Base-by-base conservation (phyloP, 2,888 invertebrate species). In the Cosmorhoe ocellata region DNA sequence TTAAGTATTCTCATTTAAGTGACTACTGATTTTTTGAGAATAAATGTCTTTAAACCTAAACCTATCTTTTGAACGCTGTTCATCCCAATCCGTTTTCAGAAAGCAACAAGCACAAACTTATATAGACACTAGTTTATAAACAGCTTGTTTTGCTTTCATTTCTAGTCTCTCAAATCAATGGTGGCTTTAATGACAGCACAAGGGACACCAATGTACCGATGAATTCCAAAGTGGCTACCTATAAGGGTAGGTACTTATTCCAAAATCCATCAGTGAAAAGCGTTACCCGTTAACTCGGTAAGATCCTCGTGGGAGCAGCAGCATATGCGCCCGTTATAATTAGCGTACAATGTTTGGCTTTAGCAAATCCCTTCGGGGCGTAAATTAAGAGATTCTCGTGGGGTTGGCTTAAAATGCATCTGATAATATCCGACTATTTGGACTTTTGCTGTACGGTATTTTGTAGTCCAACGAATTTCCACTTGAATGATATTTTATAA, bases 341-440 rank as follows among this genome's bases (percentile, higher is more conserved):
- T 90, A 89, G 90, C 88, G 85, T 84, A 85, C 90, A 89, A 87
- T 89, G 89, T 89, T 89, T 90, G 87, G 89, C 87, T 89, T 90
- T 84, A 79, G 76, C 79, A 85, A 90, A 90, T 89, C 89, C 89
- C 84, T 84, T 81, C 79, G 85, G 89, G 88, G 84, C 90, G 87
- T 89, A 90, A 89, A 89, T 90, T 89, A 89, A 89, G 88, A 89
- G 88, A 89, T 88, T 86, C 81, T 44, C 67, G 68, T 74, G 74
- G 74, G 76, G 41, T 44, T 33, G 32, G 40, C 18, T 46, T 18
- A 30, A 38, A 13, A 34, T 13, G 42, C n/a, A 11, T 41, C 11
- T 36, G 18, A 4, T 2, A n/a, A 10, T n/a, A 7, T 37, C 37
- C 48, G 48, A 13, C 48, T 42, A 41, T 42, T 48, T 26, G 8